phyloP scores from a whole-genome alignment of 2,797 vertebrate genomes.

The Garrulus glandarius region DNA sequence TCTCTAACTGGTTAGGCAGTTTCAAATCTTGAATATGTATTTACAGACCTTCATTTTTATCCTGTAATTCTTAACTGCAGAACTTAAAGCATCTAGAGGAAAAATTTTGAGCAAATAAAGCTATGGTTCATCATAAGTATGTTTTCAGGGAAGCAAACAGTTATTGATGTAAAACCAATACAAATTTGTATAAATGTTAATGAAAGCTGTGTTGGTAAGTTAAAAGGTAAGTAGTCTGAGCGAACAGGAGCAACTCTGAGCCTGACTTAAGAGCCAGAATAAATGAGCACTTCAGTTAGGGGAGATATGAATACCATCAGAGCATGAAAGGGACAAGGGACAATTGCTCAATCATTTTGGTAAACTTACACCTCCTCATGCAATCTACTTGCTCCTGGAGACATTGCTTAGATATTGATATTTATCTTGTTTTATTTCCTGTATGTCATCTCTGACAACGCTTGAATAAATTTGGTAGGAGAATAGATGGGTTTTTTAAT shows the following conservation, averaged over 20 bases:
- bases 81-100: not conserved
- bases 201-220: not conserved
- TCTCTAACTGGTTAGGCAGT: not conserved
- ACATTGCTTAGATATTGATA: not conserved
- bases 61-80: not conserved
- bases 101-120: not conserved
- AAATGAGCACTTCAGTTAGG: not conserved
- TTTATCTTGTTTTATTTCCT: constrained; percentile 55
- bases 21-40: not conserved
- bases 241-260: not conserved
- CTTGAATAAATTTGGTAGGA: constrained; percentile 50
- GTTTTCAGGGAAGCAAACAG: not conserved
- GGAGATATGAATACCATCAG: not conserved
- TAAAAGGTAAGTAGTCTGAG: not conserved
- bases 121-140: not conserved
- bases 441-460: constrained; percentile 41
- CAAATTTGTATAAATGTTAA: not conserved
- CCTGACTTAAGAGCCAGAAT: not conserved
- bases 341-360: not conserved
- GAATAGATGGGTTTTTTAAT: constrained; percentile 12
- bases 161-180: not conserved
- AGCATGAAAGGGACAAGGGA: not conserved
- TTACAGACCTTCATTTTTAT: not conserved
- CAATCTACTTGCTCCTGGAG: not conserved
- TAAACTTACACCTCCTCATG: not conserved